phyloP scores from a whole-genome alignment of 1,140 invertebrate genomes.

The Drosophila miranda region DNA sequence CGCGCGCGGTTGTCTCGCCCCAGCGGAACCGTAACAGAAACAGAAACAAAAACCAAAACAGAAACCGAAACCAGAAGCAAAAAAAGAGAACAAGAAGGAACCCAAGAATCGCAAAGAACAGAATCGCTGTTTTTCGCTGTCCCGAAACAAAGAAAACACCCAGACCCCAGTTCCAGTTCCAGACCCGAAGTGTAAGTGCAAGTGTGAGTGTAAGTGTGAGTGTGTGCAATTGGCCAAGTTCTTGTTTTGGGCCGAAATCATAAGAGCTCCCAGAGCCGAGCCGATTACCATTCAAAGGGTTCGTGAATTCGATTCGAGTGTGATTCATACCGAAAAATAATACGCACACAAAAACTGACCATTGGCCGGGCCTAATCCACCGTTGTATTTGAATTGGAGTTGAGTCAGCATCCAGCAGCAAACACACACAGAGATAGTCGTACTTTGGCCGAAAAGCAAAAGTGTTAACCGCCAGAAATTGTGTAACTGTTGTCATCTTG shows the following conservation, averaged over 20 bases:
- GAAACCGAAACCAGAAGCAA: conserved; percentile 10
- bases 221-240: conserved; percentile 1
- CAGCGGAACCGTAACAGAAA: conserved; percentile 10
- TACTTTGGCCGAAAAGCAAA: conserved; percentile 50
- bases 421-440: conserved; percentile 4
- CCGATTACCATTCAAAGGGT: conserved; percentile 34
- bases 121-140: too few relatives aligned
- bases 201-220: not conserved
- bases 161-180: too few relatives aligned
- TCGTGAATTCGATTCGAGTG: conserved; percentile 13
- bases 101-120: not conserved
- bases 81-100: conserved; percentile 2
- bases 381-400: not conserved
- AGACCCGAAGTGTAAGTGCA: too few relatives aligned
- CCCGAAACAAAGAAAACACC: too few relatives aligned
- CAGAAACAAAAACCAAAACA: conserved; percentile 15
- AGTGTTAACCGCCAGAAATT: conserved; percentile 48
- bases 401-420: conserved; percentile 39
- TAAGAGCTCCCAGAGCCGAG: conserved; percentile 9
- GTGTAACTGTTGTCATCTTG: conserved; percentile 33
- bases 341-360: conserved; percentile 21
- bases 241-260: too few relatives aligned
- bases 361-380: not conserved
- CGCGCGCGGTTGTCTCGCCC: conserved; percentile 61
- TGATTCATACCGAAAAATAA: conserved; percentile 26